phyloP scores from a whole-genome alignment of 2,113 vertebrate genomes.

The Chamaea fasciata region DNA sequence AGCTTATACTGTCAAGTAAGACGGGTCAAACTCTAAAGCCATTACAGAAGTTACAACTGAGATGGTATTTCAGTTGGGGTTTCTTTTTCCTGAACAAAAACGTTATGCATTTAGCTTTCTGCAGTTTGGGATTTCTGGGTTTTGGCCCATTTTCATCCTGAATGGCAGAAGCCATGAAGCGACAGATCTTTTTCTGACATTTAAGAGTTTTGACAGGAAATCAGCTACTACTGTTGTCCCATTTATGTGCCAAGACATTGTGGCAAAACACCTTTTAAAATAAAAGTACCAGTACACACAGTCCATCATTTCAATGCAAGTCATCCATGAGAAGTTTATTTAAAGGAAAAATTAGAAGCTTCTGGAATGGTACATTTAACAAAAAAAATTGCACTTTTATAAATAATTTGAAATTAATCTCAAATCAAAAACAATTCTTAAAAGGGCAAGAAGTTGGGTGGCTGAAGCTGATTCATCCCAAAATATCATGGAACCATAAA shows the following conservation, averaged over 20 bases:
- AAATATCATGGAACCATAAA: neutral
- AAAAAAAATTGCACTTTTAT: neutral
- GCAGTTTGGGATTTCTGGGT: neutral
- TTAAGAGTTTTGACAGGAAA: neutral
- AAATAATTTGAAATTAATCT: neutral
- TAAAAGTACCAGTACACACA: neutral
- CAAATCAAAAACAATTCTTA: neutral
- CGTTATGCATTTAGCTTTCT: neutral
- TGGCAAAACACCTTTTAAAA: neutral
- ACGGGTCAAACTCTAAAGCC: neutral
- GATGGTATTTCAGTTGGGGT: neutral
- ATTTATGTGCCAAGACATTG: neutral
- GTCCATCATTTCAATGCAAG: neutral
- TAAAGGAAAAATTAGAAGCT: neutral
- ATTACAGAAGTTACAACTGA: neutral
- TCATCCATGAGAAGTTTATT: neutral
- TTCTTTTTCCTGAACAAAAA: neutral
- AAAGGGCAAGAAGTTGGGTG: neutral
- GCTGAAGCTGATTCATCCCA: neutral
- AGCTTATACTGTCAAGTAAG: neutral
- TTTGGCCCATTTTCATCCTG: neutral
- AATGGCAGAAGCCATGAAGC: neutral
- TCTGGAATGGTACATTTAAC: neutral
- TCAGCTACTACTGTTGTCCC: neutral
- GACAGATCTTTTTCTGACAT: neutral